Conservation (phyloP, 2,797 vertebrate species). For the Benthosema pterotum region DNA sequence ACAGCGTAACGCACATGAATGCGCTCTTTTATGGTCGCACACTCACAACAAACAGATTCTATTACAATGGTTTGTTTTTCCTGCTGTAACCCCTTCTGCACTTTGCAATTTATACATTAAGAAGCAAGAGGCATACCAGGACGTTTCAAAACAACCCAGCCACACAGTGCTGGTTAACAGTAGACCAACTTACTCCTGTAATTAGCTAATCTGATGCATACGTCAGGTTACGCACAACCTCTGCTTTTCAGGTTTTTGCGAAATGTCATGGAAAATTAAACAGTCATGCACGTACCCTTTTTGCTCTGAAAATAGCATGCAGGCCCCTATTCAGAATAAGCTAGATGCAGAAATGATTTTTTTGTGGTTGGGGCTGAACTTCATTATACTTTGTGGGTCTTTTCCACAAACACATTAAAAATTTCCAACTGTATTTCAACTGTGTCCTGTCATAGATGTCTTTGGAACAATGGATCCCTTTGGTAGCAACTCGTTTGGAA, state of each 20-base stretch:
- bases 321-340: conserved; percentile 52
- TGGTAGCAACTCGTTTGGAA: conserved; percentile 83
- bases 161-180: conserved; percentile 68
- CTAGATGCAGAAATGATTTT: conserved; percentile 53
- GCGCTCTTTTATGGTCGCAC: conserved; percentile 65
- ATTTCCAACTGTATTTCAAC: conserved; percentile 53
- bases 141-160: conserved; percentile 66
- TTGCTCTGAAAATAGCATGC: conserved; percentile 64
- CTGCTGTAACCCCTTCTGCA: conserved; percentile 52
- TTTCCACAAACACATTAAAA: conserved; percentile 57
- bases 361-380: conserved; percentile 47
- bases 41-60: conserved; percentile 75
- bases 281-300: conserved; percentile 56
- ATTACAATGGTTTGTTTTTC: conserved; percentile 72
- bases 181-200: conserved; percentile 63
- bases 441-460: conserved; percentile 80
- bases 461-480: conserved; percentile 90
- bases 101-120: conserved; percentile 62
- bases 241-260: conserved; percentile 57
- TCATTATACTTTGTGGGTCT: conserved; percentile 54
- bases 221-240: conserved; percentile 72
- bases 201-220: conserved; percentile 76
- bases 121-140: conserved; percentile 37
- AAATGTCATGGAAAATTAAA: conserved; percentile 79
- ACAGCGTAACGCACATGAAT: conserved; percentile 62